Percentiles rank a stretch among this genome's conserved stretches.
phyloP scores from a whole-genome alignment of 2,113 vertebrate species.

The Sylvicapra grimmia region DNA sequence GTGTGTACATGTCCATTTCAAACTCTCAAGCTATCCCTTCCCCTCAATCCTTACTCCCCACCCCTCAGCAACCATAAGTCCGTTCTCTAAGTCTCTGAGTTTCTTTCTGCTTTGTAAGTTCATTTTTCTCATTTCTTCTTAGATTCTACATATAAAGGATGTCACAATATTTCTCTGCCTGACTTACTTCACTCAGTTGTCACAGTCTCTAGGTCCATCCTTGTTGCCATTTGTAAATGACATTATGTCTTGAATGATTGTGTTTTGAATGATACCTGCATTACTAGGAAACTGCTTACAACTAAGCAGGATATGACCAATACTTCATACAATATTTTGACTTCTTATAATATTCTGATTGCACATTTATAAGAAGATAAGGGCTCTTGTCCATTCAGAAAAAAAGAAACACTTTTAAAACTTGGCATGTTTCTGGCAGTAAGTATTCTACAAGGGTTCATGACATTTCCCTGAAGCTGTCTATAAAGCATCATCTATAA shows the following conservation, averaged over 20 bases:
- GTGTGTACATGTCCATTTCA: not conserved
- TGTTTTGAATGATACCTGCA: not conserved
- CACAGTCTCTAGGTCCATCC: not conserved
- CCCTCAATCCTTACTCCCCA: not conserved
- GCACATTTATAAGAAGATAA: not conserved
- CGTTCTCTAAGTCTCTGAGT: not conserved
- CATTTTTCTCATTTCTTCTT: not conserved
- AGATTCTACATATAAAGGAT: not conserved
- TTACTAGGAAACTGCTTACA: not conserved
- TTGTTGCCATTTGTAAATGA: not conserved
- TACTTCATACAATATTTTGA: not conserved
- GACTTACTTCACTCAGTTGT: not conserved
- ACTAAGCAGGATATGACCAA: not conserved
- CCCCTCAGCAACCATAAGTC: not conserved
- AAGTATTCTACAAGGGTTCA: constrained; percentile 23
- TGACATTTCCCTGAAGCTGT: constrained; percentile 52
- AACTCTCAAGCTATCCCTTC: not conserved
- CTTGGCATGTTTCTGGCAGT: constrained; percentile 8
- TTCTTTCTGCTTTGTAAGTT: not conserved
- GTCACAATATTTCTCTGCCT: not conserved
- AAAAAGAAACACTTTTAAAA: constrained; percentile 38
- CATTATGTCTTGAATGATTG: not conserved
- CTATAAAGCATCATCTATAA: constrained; percentile 41
- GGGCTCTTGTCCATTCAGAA: not conserved
- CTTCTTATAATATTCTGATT: not conserved